Conservation (phyloP, 2,797 vertebrate species). For the Paratrypauchen microcephalus region DNA sequence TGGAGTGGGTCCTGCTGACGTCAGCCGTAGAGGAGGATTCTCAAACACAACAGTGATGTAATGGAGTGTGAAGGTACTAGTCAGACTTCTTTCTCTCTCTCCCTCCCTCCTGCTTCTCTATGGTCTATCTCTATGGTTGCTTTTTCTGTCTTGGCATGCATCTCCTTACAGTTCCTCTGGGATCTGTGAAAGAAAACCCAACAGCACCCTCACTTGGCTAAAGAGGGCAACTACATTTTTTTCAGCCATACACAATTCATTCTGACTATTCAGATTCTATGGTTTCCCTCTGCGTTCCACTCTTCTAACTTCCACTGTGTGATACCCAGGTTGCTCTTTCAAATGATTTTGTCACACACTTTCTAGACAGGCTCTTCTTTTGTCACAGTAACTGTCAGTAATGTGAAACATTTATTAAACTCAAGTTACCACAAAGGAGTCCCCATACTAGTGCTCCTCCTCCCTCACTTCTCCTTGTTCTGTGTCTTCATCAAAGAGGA, state of each 20-base stretch:
- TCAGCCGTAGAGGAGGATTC: conserved; percentile 61
- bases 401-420: conserved; percentile 66
- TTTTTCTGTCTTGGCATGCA: conserved; percentile 56
- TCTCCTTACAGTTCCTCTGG: conserved; percentile 57
- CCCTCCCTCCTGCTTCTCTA: conserved; percentile 39
- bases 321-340: conserved; percentile 39
- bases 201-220: conserved; percentile 66
- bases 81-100: conserved; percentile 52
- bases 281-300: conserved; percentile 2
- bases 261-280: not conserved
- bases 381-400: conserved; percentile 64
- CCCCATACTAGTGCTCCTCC: conserved; percentile 40
- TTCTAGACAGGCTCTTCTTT: conserved; percentile 56
- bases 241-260: conserved; percentile 17
- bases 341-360: conserved; percentile 49
- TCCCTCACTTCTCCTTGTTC: conserved; percentile 42
- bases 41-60: conserved; percentile 70
- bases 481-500: conserved; percentile 58
- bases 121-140: conserved; percentile 26
- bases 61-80: conserved; percentile 68
- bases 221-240: conserved; percentile 34
- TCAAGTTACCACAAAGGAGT: conserved; percentile 61
- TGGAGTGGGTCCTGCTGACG: conserved; percentile 68
- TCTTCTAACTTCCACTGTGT: conserved; percentile 5
- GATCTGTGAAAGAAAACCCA: conserved; percentile 63